phyloP scores from a whole-genome alignment of 35 echinoderm and acorn worm species.

The Apostichopus californicus region DNA sequence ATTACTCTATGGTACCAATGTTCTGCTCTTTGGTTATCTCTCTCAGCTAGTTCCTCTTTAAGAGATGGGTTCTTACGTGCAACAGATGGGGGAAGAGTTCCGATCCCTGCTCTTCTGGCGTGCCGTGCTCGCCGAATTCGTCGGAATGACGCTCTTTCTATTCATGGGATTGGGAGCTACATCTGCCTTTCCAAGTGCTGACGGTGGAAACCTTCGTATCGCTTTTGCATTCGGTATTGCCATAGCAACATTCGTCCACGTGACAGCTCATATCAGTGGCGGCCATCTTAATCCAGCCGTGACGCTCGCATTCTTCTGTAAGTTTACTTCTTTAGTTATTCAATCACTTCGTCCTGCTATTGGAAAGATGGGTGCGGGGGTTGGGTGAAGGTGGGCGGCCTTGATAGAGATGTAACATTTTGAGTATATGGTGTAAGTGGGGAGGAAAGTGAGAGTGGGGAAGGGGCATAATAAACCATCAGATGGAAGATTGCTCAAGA shows the following conservation, averaged over 20 bases:
- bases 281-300: constrained; percentile 93
- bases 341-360: too few relatives aligned
- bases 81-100: constrained; percentile 54
- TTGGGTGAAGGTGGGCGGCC: too few relatives aligned
- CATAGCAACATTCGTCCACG: constrained; percentile 86
- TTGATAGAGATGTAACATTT: too few relatives aligned
- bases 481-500: too few relatives aligned
- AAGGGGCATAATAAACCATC: too few relatives aligned
- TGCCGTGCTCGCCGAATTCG: constrained; percentile 74
- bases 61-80: neutral
- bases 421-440: too few relatives aligned
- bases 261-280: constrained; percentile 87
- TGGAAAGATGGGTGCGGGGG: too few relatives aligned
- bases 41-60: neutral
- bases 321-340: neutral
- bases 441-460: too few relatives aligned
- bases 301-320: constrained; percentile 59
- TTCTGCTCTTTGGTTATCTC: neutral
- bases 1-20: too few relatives aligned
- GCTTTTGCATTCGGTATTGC: constrained; percentile 77
- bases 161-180: constrained; percentile 78
- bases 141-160: constrained; percentile 76
- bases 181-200: neutral
- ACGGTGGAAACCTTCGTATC: constrained; percentile 59
- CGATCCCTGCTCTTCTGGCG: constrained; percentile 69